Conservation (phyloP, 2,113 vertebrate genomes). For the Scortum barcoo region DNA sequence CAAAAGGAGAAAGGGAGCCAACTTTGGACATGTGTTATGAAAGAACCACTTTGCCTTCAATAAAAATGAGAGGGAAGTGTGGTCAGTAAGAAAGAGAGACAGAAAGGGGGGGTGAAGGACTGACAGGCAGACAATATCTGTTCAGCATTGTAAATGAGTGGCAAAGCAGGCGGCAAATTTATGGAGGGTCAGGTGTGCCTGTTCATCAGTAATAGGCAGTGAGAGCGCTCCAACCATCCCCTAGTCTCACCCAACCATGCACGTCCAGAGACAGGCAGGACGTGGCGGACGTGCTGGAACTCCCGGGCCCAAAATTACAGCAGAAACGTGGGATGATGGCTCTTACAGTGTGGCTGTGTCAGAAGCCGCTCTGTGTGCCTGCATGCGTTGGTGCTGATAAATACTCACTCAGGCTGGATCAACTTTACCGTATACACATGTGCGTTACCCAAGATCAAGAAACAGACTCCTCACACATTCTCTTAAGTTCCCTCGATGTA, state of each 20-base stretch:
- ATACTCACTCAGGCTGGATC: slow-evolving; percentile 28
- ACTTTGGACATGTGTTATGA: slow-evolving; percentile 50
- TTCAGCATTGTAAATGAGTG: slow-evolving; percentile 65
- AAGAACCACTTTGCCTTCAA: slow-evolving; percentile 54
- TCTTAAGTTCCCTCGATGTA: not conserved
- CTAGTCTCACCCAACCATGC: slow-evolving; percentile 25
- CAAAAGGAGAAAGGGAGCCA: slow-evolving; percentile 31
- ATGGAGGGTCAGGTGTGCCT: slow-evolving; percentile 51
- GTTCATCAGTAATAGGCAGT: slow-evolving; percentile 54
- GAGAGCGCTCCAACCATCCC: slow-evolving; percentile 49
- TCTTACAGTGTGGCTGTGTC: slow-evolving; percentile 6
- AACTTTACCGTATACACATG: not conserved
- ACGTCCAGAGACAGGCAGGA: slow-evolving; percentile 30
- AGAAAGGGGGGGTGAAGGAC: not conserved
- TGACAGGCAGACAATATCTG: slow-evolving; percentile 21
- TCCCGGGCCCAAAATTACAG: slow-evolving; percentile 60
- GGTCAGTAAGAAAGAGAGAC: not conserved
- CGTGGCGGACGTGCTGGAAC: slow-evolving; percentile 62
- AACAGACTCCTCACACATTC: slow-evolving; percentile 2
- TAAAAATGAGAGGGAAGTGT: slow-evolving; percentile 22
- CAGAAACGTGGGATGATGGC: slow-evolving; percentile 26
- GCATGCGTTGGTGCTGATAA: slow-evolving; percentile 68
- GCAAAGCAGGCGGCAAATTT: slow-evolving; percentile 35
- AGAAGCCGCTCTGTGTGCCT: slow-evolving; percentile 41
- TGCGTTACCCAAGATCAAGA: slow-evolving; percentile 9